Evolutionary conservation across 2,113 vertebrate species (phyloP).

Genomic region (Ranitomeya variabilis): DNA sequence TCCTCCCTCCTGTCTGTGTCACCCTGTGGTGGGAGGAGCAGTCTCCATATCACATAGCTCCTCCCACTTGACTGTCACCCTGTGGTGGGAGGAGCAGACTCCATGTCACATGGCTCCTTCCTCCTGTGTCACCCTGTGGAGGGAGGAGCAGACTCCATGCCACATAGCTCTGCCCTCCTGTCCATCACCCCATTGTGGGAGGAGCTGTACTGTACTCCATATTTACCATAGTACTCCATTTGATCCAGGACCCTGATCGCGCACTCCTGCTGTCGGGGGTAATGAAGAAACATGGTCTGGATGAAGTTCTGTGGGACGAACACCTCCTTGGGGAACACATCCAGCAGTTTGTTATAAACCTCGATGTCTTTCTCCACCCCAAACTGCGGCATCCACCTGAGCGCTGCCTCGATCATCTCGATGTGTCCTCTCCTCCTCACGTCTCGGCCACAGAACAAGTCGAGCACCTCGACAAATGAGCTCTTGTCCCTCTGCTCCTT

Average conservation of each 20-base stretch:
- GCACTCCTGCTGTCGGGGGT: conserved; percentile 88
- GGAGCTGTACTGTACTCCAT: not conserved
- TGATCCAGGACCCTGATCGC: conserved; percentile 82
- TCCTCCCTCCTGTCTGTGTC: no score
- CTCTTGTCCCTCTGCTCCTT: conserved; percentile 70
- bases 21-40: no score
- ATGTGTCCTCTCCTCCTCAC: conserved; percentile 81
- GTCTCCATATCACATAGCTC: no score
- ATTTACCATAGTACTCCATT: conserved; percentile 84
- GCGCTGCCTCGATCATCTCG: conserved; percentile 87
- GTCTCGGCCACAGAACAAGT: conserved; percentile 70
- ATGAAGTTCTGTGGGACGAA: conserved; percentile 80
- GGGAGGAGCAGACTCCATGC: not conserved
- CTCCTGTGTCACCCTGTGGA: no score
- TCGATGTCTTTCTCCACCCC: conserved; percentile 80
- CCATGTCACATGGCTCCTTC: not conserved
- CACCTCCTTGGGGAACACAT: conserved; percentile 88
- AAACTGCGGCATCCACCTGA: conserved; percentile 79
- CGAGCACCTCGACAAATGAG: conserved; percentile 73
- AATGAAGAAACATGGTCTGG: conserved; percentile 86
- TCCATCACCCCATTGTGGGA: not conserved
- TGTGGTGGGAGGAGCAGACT: not conserved
- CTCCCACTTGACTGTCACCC: not conserved
- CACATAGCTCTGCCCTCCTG: not conserved
- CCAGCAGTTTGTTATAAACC: conserved; percentile 84